A percentile compares a stretch with the other conserved stretches of the same genome.
phyloP scores from a whole-genome alignment of 2,797 vertebrate species.

The Takifugu ocellatus region DNA sequence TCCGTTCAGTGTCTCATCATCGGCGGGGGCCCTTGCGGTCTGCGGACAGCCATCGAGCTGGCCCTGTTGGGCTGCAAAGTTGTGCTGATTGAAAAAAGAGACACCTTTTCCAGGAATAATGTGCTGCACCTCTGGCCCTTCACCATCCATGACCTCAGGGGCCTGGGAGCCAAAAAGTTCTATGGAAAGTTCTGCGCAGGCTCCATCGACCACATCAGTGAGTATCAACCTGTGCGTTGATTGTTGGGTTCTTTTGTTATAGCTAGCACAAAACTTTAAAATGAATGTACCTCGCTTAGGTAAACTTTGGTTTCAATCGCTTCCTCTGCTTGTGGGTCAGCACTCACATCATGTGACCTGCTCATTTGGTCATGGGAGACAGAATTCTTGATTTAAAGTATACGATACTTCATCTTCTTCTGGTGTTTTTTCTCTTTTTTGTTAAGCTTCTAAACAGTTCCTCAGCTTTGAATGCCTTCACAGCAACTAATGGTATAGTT shows the following conservation, averaged over 20 bases:
- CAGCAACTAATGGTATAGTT: neutral
- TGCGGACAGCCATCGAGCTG: constrained; percentile 92
- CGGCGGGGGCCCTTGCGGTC: constrained; percentile 91
- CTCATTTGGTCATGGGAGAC: neutral
- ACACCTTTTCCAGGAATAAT: constrained; percentile 96
- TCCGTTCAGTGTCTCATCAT: constrained; percentile 88
- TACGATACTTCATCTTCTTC: no score
- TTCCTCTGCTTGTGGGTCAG: no score
- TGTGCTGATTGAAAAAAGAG: constrained; percentile 92
- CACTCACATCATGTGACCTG: no score
- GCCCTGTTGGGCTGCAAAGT: constrained; percentile 93
- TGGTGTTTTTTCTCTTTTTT: neutral
- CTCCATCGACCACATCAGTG: constrained; percentile 97
- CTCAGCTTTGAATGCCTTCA: neutral
- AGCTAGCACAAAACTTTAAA: neutral
- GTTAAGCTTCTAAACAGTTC: neutral
- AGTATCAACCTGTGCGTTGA: constrained; percentile 57
- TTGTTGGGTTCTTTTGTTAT: neutral
- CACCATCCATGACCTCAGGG: constrained; percentile 93
- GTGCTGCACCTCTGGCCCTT: constrained; percentile 98
- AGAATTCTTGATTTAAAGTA: no score
- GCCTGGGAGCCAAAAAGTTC: constrained; percentile 96
- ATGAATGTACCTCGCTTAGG: neutral
- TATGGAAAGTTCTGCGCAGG: constrained; percentile 97
- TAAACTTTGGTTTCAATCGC: no score